Evolutionary conservation across 2,113 vertebrate genomes (phyloP).

Genomic region (Rutilus rutilus): DNA sequence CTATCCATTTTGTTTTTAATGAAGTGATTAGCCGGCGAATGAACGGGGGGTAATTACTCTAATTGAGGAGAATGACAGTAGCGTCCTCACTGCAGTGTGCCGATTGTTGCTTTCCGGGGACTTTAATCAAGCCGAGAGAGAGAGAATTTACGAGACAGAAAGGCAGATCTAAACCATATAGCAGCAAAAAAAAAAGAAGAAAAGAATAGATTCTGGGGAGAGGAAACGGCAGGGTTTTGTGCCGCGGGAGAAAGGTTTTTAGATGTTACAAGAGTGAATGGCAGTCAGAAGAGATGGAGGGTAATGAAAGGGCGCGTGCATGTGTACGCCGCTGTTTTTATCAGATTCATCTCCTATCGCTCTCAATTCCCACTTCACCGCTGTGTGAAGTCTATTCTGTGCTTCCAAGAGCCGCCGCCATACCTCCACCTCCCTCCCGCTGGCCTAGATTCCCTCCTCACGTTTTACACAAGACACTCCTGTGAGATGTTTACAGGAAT

Average conservation of each 20-base stretch:
- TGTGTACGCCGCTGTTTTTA: constrained; percentile 59
- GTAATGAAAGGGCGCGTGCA: constrained; percentile 51
- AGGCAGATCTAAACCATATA: constrained; percentile 21
- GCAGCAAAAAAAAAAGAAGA: constrained; percentile 38
- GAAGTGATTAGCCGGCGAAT: constrained; percentile 79
- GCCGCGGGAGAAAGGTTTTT: constrained; percentile 64
- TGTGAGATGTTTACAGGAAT: constrained; percentile 61
- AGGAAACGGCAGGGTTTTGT: constrained; percentile 59
- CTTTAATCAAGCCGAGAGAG: constrained; percentile 61
- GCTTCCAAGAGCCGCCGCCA: not conserved
- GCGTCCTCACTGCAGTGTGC: constrained; percentile 65
- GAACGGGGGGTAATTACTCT: constrained; percentile 80
- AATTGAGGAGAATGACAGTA: constrained; percentile 77
- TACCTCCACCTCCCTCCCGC: constrained; percentile 5
- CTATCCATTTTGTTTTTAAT: constrained; percentile 82
- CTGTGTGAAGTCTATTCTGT: constrained; percentile 61
- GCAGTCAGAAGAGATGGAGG: constrained; percentile 34
- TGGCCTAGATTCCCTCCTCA: constrained; percentile 34
- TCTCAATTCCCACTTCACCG: constrained; percentile 68
- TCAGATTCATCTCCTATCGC: constrained; percentile 65
- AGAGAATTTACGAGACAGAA: constrained; percentile 13
- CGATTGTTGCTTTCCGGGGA: constrained; percentile 55
- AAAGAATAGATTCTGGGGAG: constrained; percentile 63
- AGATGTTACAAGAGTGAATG: constrained; percentile 55
- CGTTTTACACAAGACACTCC: constrained; percentile 62